These are phyloP conservation scores for Ciconia boyciana DNA, from an alignment of 2,113 vertebrate species.

Conservation along the genomic window DNA sequence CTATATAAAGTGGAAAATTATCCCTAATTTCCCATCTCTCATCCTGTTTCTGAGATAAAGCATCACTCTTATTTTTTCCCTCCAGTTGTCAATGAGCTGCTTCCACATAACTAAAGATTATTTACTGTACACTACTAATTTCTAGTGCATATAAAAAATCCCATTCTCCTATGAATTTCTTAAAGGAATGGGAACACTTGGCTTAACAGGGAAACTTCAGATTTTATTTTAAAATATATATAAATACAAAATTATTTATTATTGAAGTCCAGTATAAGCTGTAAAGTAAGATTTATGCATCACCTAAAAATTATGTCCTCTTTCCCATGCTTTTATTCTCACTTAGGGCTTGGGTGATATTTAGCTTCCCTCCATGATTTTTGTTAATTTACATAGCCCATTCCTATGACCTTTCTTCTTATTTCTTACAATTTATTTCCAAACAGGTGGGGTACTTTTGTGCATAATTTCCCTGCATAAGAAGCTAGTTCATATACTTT, in stretches of 20 bases:
- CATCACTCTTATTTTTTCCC: neutral
- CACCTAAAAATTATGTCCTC: neutral
- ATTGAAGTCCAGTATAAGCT: neutral
- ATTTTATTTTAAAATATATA: neutral
- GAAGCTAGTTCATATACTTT: neutral
- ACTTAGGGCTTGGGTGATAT: neutral
- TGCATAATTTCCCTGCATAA: neutral
- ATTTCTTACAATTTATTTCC: neutral
- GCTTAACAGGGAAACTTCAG: neutral
- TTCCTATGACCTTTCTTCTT: neutral
- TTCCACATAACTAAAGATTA: neutral
- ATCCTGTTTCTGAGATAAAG: neutral
- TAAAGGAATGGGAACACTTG: neutral
- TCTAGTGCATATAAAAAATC: neutral
- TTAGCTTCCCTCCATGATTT: neutral
- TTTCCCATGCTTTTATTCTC: neutral
- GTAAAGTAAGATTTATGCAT: neutral
- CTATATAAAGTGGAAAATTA: neutral
- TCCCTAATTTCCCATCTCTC: neutral
- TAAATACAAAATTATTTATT: neutral
- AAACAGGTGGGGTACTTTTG: neutral
- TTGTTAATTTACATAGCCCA: neutral
- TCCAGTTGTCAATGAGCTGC: neutral
- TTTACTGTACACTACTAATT: neutral
- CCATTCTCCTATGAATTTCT: neutral